Conservation (phyloP, 2,888 invertebrate species). For the Sussaba pulchella region DNA sequence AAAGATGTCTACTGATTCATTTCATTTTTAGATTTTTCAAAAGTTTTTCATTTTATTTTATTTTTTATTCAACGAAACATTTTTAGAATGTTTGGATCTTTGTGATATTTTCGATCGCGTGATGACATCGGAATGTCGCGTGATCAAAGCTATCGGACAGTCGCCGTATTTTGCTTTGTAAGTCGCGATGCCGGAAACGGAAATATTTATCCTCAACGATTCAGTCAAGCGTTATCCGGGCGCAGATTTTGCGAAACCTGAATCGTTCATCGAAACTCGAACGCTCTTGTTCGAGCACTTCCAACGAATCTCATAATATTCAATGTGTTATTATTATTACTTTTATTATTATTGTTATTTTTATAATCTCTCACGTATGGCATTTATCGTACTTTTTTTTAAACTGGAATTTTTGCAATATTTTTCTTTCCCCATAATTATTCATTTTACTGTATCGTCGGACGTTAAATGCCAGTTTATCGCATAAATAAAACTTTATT, state of each 20-base stretch:
- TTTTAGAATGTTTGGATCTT: too few relatives aligned
- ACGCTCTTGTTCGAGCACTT: background rate
- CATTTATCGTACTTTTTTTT: background rate
- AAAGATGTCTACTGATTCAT: too few relatives aligned
- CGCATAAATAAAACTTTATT: background rate
- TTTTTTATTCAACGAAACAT: too few relatives aligned
- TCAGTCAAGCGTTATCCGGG: background rate
- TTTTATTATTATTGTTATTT: constrained; percentile 27
- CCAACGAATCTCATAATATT: background rate
- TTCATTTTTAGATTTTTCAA: too few relatives aligned
- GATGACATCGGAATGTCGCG: background rate
- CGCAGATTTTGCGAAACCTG: background rate
- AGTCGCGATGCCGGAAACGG: too few relatives aligned
- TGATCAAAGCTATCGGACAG: constrained; percentile 13
- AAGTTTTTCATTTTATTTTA: too few relatives aligned
- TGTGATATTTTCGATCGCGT: too few relatives aligned
- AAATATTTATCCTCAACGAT: too few relatives aligned
- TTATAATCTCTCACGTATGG: constrained; percentile 12
- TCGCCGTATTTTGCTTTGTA: background rate
- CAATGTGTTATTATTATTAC: constrained; percentile 19
- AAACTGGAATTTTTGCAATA: too few relatives aligned
- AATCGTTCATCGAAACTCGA: background rate
- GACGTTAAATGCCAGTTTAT: constrained; percentile 9
- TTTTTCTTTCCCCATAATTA: background rate
- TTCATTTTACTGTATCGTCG: constrained; percentile 25